These are phyloP conservation scores for Lepidothrix coronata DNA, from an alignment of 2,113 vertebrate genomes.

Conservation along the genomic window DNA sequence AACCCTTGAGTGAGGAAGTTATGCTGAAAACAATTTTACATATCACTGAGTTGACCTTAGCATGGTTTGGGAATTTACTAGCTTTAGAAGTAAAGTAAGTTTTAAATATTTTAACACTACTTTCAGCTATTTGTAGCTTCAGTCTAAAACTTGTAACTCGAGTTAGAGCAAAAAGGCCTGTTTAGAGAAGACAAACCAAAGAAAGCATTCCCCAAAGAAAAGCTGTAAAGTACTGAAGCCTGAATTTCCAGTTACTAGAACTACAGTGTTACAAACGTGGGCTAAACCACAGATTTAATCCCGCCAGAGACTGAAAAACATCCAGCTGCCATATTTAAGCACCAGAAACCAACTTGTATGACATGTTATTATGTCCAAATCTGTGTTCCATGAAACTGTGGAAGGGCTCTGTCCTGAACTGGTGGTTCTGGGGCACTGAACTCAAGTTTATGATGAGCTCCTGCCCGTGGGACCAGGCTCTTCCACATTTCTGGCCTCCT, in stretches of 20 bases:
- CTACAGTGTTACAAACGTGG: not conserved
- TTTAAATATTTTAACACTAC: not conserved
- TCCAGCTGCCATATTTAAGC: not conserved
- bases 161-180: not conserved
- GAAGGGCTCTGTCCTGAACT: not conserved
- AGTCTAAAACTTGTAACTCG: not conserved
- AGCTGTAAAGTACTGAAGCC: not conserved
- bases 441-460: not conserved
- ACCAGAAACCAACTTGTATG: not conserved
- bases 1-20: fast-evolving
- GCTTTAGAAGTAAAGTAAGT: not conserved
- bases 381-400: not conserved
- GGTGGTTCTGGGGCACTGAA: not conserved
- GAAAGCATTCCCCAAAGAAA: not conserved
- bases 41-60: not conserved
- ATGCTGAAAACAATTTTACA: not conserved
- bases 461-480: not conserved
- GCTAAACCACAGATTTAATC: not conserved
- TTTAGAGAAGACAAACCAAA: not conserved
- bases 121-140: not conserved
- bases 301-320: not conserved
- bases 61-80: not conserved
- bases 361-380: fast-evolving
- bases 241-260: not conserved
- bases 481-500: not conserved